Evolutionary conservation across 2,888 invertebrate genomes (phyloP), one percentile per base, ranked within the genome.

Genomic region (Chalcis sispes): DNA sequence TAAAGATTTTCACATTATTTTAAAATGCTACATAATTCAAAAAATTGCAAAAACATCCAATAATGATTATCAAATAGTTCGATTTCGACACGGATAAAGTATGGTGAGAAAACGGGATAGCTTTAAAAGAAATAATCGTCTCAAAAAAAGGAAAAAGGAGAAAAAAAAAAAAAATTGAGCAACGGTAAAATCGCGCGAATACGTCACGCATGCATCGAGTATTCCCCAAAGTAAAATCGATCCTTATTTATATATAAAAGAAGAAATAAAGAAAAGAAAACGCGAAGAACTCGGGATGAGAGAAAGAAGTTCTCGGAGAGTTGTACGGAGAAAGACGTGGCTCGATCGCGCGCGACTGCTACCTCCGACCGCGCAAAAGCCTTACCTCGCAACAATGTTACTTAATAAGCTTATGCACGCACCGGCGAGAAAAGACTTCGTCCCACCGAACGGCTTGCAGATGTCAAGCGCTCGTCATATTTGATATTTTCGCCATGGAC

Each of bases 341-440:
- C 29, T 29, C 52, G 72, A 64, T 48, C 58, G 62, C 29, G 42
- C 52, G 72, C 66, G n/a, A n/a, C 72, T 78, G 75, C 81, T 82
- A 83, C 83, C 83, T 82, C 81, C 82, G 79, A 81, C 81, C 74
- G 83, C 72, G 82, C 78, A 69, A 78, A 81, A 80, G 65, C 81
- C 81, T 15, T 79, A 67, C 80, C 67, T 78, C 80, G 81, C 79
- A 85, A 86, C 86, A 86, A 86, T 86, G 86, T 87, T 85, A 82
- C 86, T 87, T 88, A 88, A 88, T 87, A 87, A 87, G 87, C 88
- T 88, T 88, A 87, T 86, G 81, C 84, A 87, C 85, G 87, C 83
- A 83, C 81, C 84, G 83, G 73, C 83, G 83, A 82, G 80, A 85
- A 85, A 85, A 84, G 82, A 80, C 13, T 13, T 13, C 13, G 42